Evolutionary conservation across 2,113 vertebrate genomes (phyloP), one percentile per base, ranked within the genome.

Genomic region (Tylochromis polylepis): DNA sequence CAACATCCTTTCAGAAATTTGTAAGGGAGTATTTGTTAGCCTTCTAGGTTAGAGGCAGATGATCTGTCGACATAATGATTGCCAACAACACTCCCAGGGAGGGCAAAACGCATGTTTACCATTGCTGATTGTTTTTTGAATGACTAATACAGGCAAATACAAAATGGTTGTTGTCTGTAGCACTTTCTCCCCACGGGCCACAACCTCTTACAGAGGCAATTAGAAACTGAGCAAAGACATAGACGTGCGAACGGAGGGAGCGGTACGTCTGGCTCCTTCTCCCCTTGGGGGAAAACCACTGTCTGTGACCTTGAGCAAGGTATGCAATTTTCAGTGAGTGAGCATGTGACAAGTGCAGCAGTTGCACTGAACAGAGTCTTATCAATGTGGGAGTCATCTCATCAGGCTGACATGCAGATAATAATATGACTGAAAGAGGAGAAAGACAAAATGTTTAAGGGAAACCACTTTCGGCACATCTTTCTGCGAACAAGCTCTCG

Each of bases 291-390:
- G 49, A 36, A 85, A 89, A 91, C 79, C 82, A 41, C 67, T 55
- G 83, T 93, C 87, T 91, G 91, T 94, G 89, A 93, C 94, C 92
- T 94, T 94, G 89, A 93, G 88, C 81, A 62, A 87, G 90, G 86
- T 87, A 58, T 11, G 49, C 85, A 80, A 79, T 90, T 87, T 89
- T 92, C 88, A 86, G 59, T 83, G 80, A 15, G 82, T 29, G 81
- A 87, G 81, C 87, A 86, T 82, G 79, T 86, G 87, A 91, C 86
- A 83, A 82, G 83, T 84, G 86, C 89, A 46, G 85, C 89, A 79
- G 62, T 87, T 59, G 86, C 81, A 31, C 57, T 53, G 62, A 92
- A 65, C 85, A 77, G 72, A 49, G 70, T 67, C 59, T 77, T 88
- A 87, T 91, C 89, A 86, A 79, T 18, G 6, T 72, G 57, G 90